Evolutionary conservation across 2,113 vertebrate species (phyloP), one percentile per base, ranked within the genome.

Genomic region (Ceuthmochares aereus): DNA sequence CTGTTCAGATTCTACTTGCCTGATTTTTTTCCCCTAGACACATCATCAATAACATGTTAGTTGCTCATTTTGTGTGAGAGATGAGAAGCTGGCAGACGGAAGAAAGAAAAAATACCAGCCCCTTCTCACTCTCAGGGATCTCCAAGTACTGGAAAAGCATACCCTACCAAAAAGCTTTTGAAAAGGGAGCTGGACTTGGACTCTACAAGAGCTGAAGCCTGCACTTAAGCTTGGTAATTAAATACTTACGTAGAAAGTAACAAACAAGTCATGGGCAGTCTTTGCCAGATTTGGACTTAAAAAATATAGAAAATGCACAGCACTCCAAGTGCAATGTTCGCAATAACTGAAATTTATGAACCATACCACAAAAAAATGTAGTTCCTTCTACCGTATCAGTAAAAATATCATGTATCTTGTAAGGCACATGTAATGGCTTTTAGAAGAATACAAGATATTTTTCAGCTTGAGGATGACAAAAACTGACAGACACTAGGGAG

Each of bases 341-440:
- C 30, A 80, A 5, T 22, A 74, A 78, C 5, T 52, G 25, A 4
- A 69, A 74, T 79, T 92, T 81, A 64, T 30, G 14, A 90, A 78
- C 9, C 3, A 1, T 4, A 76, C 32, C 15, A 59, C 5, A n/a
- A 25, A 49, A 49, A 84, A 27, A 13, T 0, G 3, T 36, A 18
- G 47, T 42, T 74, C 72, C 4, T 76, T 30, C 69, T 32, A 51
- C 16, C 68, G 9, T 5, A 66, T 34, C 27, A 62, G 30, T 47
- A 93, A 81, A 95, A 87, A 60, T 29, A 83, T 7, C 2, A 40
- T 7, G 2, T 49, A 13, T 36, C 25, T 84, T 84, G 79, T 59
- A 85, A 73, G 18, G 21, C 12, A 81, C 30, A 76, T 19, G 17
- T 60, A 74, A 67, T 10, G 26, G 26, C 10, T 76, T 89, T 85